Evolutionary conservation across 2,888 invertebrate genomes (phyloP).

Genomic region (Mythimna ferrago): DNA sequence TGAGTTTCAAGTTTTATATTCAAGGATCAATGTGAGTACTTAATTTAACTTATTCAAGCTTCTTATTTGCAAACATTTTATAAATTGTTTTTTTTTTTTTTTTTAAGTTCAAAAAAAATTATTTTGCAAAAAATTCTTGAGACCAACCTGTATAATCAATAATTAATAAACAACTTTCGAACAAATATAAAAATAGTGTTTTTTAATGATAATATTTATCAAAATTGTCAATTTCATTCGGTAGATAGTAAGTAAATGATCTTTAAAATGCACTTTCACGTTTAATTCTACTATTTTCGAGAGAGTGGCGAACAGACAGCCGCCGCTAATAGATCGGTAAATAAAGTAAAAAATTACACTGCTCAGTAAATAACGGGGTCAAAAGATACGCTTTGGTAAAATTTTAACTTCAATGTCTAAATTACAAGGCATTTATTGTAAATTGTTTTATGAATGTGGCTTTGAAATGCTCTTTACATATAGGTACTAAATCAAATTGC

Average conservation of each 20-base stretch:
- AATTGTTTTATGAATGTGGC: conserved; percentile 32
- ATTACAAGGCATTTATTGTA: conserved; percentile 48
- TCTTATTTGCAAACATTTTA: conserved; percentile 24
- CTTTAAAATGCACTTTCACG: conserved; percentile 56
- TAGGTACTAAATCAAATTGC: conserved; percentile 1
- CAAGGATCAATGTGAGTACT: conserved; percentile 64
- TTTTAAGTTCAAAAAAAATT: no score
- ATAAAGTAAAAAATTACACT: conserved; percentile 65
- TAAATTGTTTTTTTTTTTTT: conserved; percentile 1
- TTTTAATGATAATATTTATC: neutral
- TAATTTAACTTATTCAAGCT: conserved; percentile 38
- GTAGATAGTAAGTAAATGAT: conserved; percentile 7
- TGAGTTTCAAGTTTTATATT: conserved; percentile 54
- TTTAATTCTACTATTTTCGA: conserved; percentile 39
- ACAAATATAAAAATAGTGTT: neutral
- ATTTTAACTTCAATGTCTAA: conserved; percentile 63
- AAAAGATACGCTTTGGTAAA: conserved; percentile 72
- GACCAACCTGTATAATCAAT: neutral
- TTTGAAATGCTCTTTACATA: neutral
- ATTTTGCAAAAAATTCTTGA: neutral
- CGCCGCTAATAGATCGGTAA: conserved; percentile 56
- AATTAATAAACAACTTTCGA: neutral
- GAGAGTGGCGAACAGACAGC: conserved; percentile 46
- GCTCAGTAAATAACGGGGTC: conserved; percentile 70
- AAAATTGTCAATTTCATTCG: neutral